Conservation (phyloP, 2,113 vertebrate species). For the Gymnarchus niloticus region DNA sequence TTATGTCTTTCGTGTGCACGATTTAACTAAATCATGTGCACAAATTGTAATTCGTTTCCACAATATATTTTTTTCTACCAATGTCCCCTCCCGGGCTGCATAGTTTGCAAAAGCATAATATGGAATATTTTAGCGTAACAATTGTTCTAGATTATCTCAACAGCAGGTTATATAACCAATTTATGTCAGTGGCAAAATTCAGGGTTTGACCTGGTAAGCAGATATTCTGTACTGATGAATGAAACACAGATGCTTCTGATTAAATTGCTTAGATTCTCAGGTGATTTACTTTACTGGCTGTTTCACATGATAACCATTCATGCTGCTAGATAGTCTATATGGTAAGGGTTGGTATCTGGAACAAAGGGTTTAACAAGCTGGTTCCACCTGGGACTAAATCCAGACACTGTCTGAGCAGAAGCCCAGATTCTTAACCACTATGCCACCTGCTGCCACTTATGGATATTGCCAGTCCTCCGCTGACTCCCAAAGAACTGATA, state of each 20-base stretch:
- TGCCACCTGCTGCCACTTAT: constrained; percentile 38
- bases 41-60: too few relatives aligned
- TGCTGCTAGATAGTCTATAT: neutral
- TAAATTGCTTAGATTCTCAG: neutral
- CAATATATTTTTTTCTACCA: too few relatives aligned
- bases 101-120: constrained; percentile 25
- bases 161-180: neutral
- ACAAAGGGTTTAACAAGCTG: neutral
- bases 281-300: too few relatives aligned
- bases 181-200: neutral
- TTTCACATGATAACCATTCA: neutral
- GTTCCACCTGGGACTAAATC: neutral
- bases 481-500: constrained; percentile 65
- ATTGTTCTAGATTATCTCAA: neutral
- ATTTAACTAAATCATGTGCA: too few relatives aligned
- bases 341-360: neutral
- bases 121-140: constrained; percentile 49
- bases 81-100: too few relatives aligned
- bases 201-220: neutral
- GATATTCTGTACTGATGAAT: neutral
- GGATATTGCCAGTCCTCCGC: constrained; percentile 49
- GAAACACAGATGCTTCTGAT: neutral
- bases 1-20: too few relatives aligned
- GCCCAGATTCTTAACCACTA: constrained; percentile 8
- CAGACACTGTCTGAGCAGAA: neutral